Evolutionary conservation across 2,797 vertebrate genomes (phyloP), one percentile per base, ranked within the genome.

Genomic region (Chaetophractus vellerosus): DNA sequence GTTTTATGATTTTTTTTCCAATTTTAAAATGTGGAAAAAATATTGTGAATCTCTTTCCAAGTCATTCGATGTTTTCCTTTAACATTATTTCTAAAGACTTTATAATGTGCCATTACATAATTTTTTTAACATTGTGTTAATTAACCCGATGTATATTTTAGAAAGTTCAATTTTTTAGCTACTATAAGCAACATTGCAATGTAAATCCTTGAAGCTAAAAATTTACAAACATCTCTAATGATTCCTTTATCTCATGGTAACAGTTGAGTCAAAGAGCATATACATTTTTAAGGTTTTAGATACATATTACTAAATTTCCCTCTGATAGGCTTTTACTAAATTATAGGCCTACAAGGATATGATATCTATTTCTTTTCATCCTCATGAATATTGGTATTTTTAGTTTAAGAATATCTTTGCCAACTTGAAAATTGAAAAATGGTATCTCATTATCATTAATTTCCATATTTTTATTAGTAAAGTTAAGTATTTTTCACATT

Each of bases 11-110:
- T 80, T 28, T 45, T 83, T 72, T 68, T n/a, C 3, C 21, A 92
- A 23, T 82, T 88, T 89, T 76, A 75, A 95, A 79, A 83, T 79
- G 24, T 59, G 63, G 88, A 66, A 95, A 95, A 90, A 71, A 14
- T 28, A 93, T 6, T 57, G 9, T 28, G 28, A 88, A 33, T 16
- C 85, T 82, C 9, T 88, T 91, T 72, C 26, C 18, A 81, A 24
- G 15, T 80, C 28, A 71, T 55, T 80, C 14, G 33, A 23, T 72
- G 75, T 71, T 93, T 96, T 95, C n/a, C 26, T 92, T 84, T 88
- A 50, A 84, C 6, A 26, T 78, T 6, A 75, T 63, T 92, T 86
- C 33, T 68, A 71, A 88, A 36, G 14, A 2, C 38, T 63, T 3
- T 55, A n/a, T 83, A 14, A 33, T 36, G 10, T 41, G 4, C 4